A percentile compares a stretch with the other conserved stretches of the same genome.
Evolutionary conservation across 2,113 vertebrate species (phyloP).

Genomic region (Phalacrocorax aristotelis): DNA sequence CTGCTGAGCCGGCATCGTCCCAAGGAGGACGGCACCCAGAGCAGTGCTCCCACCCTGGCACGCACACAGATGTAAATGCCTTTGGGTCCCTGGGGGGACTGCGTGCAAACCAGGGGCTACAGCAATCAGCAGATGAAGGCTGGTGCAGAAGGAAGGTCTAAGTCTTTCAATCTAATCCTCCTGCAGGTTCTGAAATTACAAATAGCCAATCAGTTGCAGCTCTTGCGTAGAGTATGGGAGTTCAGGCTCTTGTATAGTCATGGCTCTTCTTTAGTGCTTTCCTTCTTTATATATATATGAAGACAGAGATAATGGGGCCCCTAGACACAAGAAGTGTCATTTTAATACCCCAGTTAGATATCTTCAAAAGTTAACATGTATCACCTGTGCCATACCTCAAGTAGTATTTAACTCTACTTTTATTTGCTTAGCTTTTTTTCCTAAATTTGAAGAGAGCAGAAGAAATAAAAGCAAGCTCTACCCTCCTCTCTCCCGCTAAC

Average conservation of each 20-base stretch:
- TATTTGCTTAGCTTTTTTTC: neutral
- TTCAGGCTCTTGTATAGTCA: neutral
- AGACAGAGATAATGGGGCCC: neutral
- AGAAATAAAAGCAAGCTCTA: neutral
- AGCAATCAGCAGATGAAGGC: neutral
- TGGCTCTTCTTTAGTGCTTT: neutral
- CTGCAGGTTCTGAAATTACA: neutral
- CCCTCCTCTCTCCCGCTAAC: neutral
- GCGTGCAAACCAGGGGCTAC: neutral
- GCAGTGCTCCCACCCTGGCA: accelerated
- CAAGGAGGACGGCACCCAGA: accelerated
- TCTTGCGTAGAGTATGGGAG: neutral
- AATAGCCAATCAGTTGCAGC: neutral
- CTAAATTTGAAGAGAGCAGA: neutral
- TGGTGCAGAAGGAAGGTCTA: neutral
- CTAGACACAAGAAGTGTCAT: neutral
- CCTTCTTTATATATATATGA: neutral
- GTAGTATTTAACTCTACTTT: neutral
- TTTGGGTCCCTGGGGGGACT: neutral
- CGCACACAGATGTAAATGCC: neutral
- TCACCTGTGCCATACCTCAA: neutral
- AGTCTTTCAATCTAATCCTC: neutral
- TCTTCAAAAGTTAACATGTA: neutral
- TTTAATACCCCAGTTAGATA: neutral
- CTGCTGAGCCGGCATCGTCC: neutral